phyloP scores from a whole-genome alignment of 2,113 vertebrate species.

The Fregata magnificens region DNA sequence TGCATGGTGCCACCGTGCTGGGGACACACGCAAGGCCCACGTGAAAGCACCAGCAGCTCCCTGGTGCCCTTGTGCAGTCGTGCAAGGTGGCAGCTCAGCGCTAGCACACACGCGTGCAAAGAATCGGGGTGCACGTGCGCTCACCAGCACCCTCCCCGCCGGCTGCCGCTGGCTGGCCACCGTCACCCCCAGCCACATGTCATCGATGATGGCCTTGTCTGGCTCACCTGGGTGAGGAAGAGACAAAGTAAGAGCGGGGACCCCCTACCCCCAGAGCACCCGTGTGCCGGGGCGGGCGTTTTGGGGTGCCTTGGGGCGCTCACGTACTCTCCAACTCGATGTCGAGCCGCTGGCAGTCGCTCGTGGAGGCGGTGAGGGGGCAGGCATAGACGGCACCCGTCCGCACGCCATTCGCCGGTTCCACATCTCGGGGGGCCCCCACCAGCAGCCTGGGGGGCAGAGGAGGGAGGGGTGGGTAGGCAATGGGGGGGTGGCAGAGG shows the following conservation, averaged over 20 bases:
- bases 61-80: fast-evolving
- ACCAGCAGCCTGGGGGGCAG: constrained; percentile 78
- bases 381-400: constrained; percentile 90
- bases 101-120: fast-evolving
- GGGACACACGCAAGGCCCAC: fast-evolving
- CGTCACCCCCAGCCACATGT: constrained; percentile 95
- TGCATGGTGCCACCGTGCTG: fast-evolving
- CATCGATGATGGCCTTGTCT: constrained; percentile 83
- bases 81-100: fast-evolving
- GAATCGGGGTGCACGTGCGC: background rate
- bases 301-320: background rate
- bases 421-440: constrained; percentile 85
- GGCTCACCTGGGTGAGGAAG: constrained; percentile 65
- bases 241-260: background rate
- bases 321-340: constrained; percentile 82
- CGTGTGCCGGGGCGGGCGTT: fast-evolving
- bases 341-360: constrained; percentile 85
- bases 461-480: background rate
- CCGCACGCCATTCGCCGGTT: constrained; percentile 72
- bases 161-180: constrained; percentile 85
- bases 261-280: background rate
- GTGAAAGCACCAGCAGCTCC: background rate
- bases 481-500: background rate
- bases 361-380: constrained; percentile 71
- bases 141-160: constrained; percentile 84